Conservation (phyloP, 2,888 invertebrate genomes). For the Campaea margaritaria region DNA sequence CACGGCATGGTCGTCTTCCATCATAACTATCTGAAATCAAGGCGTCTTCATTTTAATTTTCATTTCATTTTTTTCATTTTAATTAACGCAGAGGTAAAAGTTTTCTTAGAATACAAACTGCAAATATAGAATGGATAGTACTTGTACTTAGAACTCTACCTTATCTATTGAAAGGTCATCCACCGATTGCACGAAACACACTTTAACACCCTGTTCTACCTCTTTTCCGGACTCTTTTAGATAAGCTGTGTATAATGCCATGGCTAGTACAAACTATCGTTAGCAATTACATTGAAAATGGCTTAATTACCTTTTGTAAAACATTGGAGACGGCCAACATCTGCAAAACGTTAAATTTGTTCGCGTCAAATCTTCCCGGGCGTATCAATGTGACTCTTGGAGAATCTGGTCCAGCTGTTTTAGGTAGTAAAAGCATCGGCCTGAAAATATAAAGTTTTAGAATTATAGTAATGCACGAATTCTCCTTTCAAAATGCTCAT, state of each 20-base stretch:
- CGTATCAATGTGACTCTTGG: slow-evolving; percentile 78
- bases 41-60: neutral
- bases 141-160: no score
- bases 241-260: no score
- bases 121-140: no score
- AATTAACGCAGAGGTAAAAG: no score
- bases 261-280: neutral
- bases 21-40: slow-evolving; percentile 64
- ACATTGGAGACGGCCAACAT: slow-evolving; percentile 37
- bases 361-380: slow-evolving; percentile 70
- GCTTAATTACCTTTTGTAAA: slow-evolving; percentile 44
- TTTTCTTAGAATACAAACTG: no score
- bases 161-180: no score
- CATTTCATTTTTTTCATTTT: no score
- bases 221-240: no score
- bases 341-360: slow-evolving; percentile 48
- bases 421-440: slow-evolving; percentile 44
- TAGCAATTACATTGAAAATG: no score
- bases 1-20: slow-evolving; percentile 81
- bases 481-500: no score
- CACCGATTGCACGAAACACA: no score
- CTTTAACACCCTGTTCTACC: no score
- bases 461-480: neutral
- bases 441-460: slow-evolving; percentile 29
- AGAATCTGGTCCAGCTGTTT: slow-evolving; percentile 44